phyloP scores from a whole-genome alignment of 2,888 invertebrate genomes.

The Drosophila meridiana region DNA sequence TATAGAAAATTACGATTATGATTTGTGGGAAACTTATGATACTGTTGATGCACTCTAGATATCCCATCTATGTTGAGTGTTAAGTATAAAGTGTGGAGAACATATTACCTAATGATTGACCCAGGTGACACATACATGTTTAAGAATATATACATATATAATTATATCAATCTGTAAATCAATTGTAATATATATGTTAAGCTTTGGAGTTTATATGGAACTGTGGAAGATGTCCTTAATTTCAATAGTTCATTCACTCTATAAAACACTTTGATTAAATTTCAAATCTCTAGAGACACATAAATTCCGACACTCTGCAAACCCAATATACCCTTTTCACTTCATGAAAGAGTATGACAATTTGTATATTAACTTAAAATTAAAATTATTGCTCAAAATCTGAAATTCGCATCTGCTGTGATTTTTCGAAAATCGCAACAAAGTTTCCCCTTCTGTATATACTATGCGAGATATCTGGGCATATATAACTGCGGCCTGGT shows the following conservation, averaged over 20 bases:
- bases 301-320: too few relatives aligned
- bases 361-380: slow-evolving; percentile 31
- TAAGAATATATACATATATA: too few relatives aligned
- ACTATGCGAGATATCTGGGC: background rate
- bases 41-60: too few relatives aligned
- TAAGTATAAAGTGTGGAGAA: too few relatives aligned
- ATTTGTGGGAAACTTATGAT: too few relatives aligned
- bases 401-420: slow-evolving; percentile 49
- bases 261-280: background rate
- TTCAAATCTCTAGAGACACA: background rate
- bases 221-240: background rate
- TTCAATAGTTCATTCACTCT: background rate
- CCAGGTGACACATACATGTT: too few relatives aligned
- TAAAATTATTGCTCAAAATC: slow-evolving; percentile 42
- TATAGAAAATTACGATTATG: too few relatives aligned
- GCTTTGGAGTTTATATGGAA: background rate
- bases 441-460: slow-evolving; percentile 26
- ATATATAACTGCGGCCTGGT: background rate
- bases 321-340: slow-evolving; percentile 1
- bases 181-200: background rate
- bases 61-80: too few relatives aligned
- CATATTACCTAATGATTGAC: too few relatives aligned
- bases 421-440: slow-evolving; percentile 31
- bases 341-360: background rate
- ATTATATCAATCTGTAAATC: too few relatives aligned